phyloP scores from a whole-genome alignment of 2,888 invertebrate species.

The Strigamia crassipes region DNA sequence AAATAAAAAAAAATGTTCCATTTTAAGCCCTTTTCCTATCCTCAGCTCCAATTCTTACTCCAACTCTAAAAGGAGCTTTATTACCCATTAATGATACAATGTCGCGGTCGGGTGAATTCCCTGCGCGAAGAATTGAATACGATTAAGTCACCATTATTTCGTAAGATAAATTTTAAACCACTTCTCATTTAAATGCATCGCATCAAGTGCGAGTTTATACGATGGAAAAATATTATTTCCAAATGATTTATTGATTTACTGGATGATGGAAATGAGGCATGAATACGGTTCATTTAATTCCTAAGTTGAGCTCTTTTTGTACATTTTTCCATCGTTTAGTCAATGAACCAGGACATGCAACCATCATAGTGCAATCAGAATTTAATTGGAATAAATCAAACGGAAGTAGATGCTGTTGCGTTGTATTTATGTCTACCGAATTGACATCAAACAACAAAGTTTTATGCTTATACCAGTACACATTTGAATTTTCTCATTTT shows the following conservation, averaged over 20 bases:
- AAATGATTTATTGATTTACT: too few species aligned
- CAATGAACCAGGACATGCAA: constrained; percentile 19
- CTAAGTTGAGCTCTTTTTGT: background rate
- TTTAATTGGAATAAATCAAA: constrained; percentile 29
- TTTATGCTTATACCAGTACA: too few species aligned
- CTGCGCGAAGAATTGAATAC: constrained; percentile 24
- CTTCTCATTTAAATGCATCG: constrained; percentile 1
- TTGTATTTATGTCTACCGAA: background rate
- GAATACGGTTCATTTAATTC: constrained; percentile 20
- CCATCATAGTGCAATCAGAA: background rate
- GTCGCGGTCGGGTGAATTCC: constrained; percentile 38
- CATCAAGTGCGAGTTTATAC: background rate
- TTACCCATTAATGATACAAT: constrained; percentile 42
- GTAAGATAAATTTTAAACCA: constrained; percentile 18
- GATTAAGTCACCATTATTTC: constrained; percentile 22
- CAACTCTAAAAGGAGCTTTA: constrained; percentile 25
- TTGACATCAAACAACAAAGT: constrained; percentile 4
- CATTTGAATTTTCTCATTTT: background rate
- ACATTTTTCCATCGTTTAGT: background rate
- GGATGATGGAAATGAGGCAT: too few species aligned
- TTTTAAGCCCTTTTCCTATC: background rate
- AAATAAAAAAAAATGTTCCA: background rate
- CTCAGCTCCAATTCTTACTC: constrained; percentile 8
- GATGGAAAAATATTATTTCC: too few species aligned
- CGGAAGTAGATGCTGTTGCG: background rate